Conservation (phyloP, 1,140 invertebrate species). For the Drosophila cardini region DNA sequence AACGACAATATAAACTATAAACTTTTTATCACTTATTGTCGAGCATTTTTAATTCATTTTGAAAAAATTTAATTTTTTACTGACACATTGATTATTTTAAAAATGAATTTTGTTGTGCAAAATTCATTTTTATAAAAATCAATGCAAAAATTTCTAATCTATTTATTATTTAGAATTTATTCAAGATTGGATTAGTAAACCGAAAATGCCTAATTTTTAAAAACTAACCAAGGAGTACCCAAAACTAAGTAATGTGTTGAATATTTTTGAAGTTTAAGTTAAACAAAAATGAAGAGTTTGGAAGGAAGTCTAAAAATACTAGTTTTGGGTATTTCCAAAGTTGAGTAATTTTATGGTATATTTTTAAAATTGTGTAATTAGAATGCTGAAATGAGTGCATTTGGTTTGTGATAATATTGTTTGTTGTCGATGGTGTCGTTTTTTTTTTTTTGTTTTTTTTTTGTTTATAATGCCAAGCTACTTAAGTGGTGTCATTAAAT, state of each 20-base stretch:
- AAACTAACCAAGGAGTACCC: conserved; percentile 21
- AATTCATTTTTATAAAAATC: conserved; percentile 16
- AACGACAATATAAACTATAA: conserved; percentile 38
- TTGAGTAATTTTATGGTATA: neutral
- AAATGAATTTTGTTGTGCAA: conserved; percentile 1
- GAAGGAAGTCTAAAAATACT: neutral
- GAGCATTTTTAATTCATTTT: conserved; percentile 17
- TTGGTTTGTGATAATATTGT: conserved; percentile 39
- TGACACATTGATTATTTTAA: conserved; percentile 11
- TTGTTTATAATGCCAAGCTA: conserved; percentile 50
- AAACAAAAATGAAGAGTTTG: neutral
- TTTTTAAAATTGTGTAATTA: conserved; percentile 2
- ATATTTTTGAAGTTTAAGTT: neutral
- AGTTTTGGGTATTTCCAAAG: conserved; percentile 19
- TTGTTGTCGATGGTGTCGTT: conserved; percentile 27
- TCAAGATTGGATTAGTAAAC: conserved; percentile 9
- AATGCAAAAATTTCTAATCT: conserved; percentile 14
- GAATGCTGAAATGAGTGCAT: conserved; percentile 28
- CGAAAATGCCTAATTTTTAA: conserved; percentile 16
- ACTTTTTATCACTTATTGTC: conserved; percentile 30
- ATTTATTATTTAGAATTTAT: conserved; percentile 11
- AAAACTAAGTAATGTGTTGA: neutral
- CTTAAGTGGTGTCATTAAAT: conserved; percentile 56
- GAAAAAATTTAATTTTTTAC: conserved; percentile 16
- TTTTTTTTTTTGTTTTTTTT: no score